Percentiles rank a stretch among this genome's conserved stretches.
Conservation (phyloP, 2,797 vertebrate genomes). For the Hipposideros larvatus region DNA sequence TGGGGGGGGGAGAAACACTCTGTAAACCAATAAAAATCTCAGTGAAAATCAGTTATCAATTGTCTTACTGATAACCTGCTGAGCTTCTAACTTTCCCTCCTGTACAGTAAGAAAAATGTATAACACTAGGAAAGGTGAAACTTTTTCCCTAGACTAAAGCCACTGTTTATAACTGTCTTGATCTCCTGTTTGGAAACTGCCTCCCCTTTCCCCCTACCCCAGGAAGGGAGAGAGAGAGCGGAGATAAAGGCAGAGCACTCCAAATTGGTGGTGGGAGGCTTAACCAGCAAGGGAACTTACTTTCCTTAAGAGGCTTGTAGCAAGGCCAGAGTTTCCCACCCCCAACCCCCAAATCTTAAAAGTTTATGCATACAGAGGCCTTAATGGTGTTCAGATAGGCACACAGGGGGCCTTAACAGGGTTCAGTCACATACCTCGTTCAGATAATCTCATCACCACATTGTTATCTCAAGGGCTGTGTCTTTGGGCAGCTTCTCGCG, state of each 20-base stretch:
- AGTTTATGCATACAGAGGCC: too few relatives aligned
- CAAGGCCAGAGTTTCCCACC: too few relatives aligned
- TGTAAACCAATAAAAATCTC: background rate
- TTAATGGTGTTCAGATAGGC: too few relatives aligned
- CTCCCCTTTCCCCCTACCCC: background rate
- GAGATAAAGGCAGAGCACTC: background rate
- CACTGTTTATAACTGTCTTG: background rate
- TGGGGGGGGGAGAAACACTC: background rate
- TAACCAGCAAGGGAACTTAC: too few relatives aligned
- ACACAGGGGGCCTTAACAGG: too few relatives aligned
- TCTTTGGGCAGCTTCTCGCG: too few relatives aligned
- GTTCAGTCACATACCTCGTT: too few relatives aligned
- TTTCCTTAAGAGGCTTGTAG: too few relatives aligned
- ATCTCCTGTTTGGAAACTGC: background rate
- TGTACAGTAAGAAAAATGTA: background rate
- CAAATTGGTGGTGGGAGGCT: background rate
- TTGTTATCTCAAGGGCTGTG: too few relatives aligned
- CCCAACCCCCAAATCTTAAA: too few relatives aligned
- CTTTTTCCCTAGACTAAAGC: background rate
- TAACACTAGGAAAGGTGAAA: background rate
- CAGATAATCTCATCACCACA: too few relatives aligned
- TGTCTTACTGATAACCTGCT: background rate
- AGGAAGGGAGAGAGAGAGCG: background rate
- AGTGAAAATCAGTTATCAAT: background rate
- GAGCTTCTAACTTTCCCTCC: background rate